Evolutionary conservation across 2,113 vertebrate genomes (phyloP).

Genomic region (Aythya baeri): DNA sequence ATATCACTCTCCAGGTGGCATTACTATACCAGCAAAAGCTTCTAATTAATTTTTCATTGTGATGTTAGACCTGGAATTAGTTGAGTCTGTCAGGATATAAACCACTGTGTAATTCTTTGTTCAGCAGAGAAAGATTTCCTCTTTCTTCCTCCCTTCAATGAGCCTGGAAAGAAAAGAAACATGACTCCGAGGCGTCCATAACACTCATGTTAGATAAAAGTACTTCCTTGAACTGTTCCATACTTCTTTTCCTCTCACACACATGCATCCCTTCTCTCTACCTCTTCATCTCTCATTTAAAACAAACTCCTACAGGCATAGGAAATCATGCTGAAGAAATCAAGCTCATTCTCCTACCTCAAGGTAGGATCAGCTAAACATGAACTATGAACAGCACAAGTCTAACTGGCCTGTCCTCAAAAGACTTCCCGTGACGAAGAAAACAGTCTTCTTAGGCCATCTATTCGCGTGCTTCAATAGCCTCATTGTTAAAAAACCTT

Average conservation of each 20-base stretch:
- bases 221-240: not conserved
- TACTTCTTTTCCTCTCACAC: not conserved
- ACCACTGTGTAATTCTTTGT: conserved; percentile 29
- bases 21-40: conserved; percentile 48
- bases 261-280: not conserved
- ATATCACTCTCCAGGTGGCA: conserved; percentile 62
- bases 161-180: conserved; percentile 41
- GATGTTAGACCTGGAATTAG: conserved; percentile 41
- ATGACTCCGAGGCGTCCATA: not conserved
- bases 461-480: not conserved
- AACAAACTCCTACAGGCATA: not conserved
- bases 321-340: not conserved
- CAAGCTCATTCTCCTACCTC: not conserved
- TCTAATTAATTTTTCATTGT: conserved; percentile 71
- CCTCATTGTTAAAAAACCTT: not conserved
- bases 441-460: not conserved
- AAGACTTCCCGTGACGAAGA: not conserved
- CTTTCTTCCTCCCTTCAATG: conserved; percentile 33
- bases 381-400: not conserved
- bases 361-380: not conserved
- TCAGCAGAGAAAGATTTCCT: conserved; percentile 21
- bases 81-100: conserved; percentile 26
- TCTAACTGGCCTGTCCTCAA: conserved; percentile 5
- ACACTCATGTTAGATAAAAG: not conserved
- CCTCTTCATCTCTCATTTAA: conserved; percentile 26